These are phyloP conservation scores for Prunella himalayana DNA, from an alignment of 2,113 vertebrate genomes.

Conservation along the genomic window DNA sequence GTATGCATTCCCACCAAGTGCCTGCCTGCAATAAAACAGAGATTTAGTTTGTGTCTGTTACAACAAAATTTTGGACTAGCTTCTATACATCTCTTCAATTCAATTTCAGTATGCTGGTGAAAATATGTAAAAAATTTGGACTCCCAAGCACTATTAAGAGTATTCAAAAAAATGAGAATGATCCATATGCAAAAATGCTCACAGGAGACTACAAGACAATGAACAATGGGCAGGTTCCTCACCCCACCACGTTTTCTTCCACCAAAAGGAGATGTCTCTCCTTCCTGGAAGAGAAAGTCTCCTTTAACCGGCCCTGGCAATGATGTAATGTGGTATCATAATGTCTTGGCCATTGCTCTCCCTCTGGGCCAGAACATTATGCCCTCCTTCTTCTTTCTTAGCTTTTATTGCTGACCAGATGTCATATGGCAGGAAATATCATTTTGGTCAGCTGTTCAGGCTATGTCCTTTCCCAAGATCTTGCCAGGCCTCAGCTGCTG, in stretches of 20 bases:
- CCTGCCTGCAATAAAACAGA: not conserved
- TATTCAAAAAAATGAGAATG: not conserved
- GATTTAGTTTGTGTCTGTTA: not conserved
- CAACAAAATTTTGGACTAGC: not conserved
- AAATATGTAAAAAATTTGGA: not conserved
- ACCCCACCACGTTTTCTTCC: accelerated
- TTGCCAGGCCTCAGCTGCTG: not conserved
- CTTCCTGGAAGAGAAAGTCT: not conserved
- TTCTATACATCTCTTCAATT: not conserved
- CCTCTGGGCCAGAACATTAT: not conserved
- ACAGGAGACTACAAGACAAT: not conserved
- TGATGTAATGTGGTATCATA: too few relatives aligned
- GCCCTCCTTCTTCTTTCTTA: not conserved
- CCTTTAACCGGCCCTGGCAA: not conserved
- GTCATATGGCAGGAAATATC: not conserved
- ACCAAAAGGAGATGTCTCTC: not conserved
- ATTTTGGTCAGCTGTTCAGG: not conserved
- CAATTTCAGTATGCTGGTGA: not conserved
- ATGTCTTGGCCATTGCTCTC: not conserved
- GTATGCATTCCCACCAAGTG: not conserved
- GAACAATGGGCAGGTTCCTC: not conserved
- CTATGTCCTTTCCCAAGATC: not conserved
- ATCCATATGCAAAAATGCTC: not conserved
- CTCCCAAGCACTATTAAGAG: not conserved
- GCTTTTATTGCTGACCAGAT: not conserved